Evolutionary conservation across 2,888 invertebrate genomes (phyloP), one percentile per base, ranked within the genome.

Genomic region (Euplagia quadripunctaria): DNA sequence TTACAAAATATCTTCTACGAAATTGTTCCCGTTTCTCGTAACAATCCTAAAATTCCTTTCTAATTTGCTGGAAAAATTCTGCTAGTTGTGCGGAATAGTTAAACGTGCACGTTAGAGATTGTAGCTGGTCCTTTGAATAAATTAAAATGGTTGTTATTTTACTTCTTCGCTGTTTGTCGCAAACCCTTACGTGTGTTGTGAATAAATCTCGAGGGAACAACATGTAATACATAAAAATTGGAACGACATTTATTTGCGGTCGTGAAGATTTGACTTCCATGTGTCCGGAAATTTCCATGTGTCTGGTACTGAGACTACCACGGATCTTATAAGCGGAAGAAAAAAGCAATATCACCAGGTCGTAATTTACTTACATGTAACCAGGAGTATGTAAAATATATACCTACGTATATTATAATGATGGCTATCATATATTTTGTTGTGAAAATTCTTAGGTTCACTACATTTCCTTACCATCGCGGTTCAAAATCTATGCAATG

Each of bases 1-100:
- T 72, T 61, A 61, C 70, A 9, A 80, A 80, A 79, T 69, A 71
- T 71, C 49, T 71, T 58, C 31, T 67, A n/a, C 41, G 17, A 70
- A 61, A 74, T 75, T 68, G 71, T 72, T 64, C 43, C 55, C 11
- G 11, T 71, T 71, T 74, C 17, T 68, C 49, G 31, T 20, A 63
- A 68, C 61, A 46, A n/a, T 70, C 6, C 61, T 63, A 43, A 41
- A 74, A 75, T 77, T 68, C 64, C 63, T n/a, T 70, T 71, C 65
- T 75, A 64, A 71, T 75, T 80, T 72, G 63, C 42, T 11, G 16
- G 43, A 71, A 79, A 73, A 75, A 71, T n/a, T 64, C 63, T 70
- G 63, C 55, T 31, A 64, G 58, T 69, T 67, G 58, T 71, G 31
- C 64, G 12, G 64, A 75, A 71, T 79, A 61, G 71, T 61, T 46